Base-by-base conservation (phyloP, 2,888 invertebrate genomes). In the Epinotia bilunana region DNA sequence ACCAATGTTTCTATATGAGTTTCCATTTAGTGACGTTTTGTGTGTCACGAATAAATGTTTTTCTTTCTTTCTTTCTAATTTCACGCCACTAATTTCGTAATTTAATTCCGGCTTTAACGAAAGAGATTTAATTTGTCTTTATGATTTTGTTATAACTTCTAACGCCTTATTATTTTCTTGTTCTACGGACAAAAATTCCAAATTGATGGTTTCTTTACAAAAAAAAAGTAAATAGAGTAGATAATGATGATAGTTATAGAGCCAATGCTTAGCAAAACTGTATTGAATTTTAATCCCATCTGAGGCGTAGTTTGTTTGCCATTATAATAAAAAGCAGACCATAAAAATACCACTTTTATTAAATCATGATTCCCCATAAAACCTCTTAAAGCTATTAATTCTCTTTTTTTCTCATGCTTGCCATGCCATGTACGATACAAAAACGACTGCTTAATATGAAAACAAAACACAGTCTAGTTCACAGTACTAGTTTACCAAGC, bases 391-490 rank as follows among this genome's bases (percentile, higher is more conserved):
- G 39, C 68, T 58, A 58, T 68, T 43, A 58, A 68, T 58, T 16
- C 11, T 18, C 33, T 33, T 33, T 4, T 53, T 67, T 39, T 55
- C 18, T 18, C 13, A 39, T 39, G 18, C 39, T 13, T 58, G 18
- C 39, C 20, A 28, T 58, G 18, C 39, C 20, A 64, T 65, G 20
- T 23, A 2, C 5, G 16, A 28, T 33, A 13, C 6, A 33, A 23
- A 61, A 68, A 68, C 58, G 39, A 68, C 68, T 20, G 58, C 39
- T 68, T 58, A 68, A 68, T 58, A 43, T 11, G 39, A 58, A 68
- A 68, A 68, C 23, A 68, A 68, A 58, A 68, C 43, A 43, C 39
- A 68, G 20, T 43, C 57, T 68, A 68, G 68, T 68, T 68, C 58
- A 58, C 20, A 58, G 43, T n/a, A 57, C 68, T 23, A 23, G 60